A percentile compares a stretch with the other conserved stretches of the same genome.
Evolutionary conservation across 2,888 invertebrate species (phyloP).

Genomic region (Drosophila stalkeri): DNA sequence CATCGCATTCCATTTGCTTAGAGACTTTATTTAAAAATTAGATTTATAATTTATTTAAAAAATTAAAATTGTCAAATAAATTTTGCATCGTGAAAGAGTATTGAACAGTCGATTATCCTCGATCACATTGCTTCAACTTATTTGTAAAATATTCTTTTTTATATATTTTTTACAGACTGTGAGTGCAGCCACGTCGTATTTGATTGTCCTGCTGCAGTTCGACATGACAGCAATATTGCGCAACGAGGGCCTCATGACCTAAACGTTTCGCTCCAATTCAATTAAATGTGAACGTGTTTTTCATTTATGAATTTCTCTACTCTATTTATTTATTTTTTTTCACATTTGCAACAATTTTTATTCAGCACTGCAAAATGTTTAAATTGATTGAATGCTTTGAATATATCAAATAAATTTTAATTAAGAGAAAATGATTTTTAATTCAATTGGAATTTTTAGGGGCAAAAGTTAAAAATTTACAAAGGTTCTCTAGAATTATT

Average conservation of each 20-base stretch:
- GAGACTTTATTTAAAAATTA: too few relatives aligned
- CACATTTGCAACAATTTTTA: slow-evolving; percentile 7
- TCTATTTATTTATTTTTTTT: not conserved
- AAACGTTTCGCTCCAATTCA: slow-evolving; percentile 32
- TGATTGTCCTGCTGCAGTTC: slow-evolving; percentile 85
- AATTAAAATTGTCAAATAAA: not conserved
- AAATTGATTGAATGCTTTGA: not conserved
- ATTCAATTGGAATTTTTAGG: not conserved
- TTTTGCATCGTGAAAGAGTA: not conserved
- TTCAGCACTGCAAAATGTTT: slow-evolving; percentile 5
- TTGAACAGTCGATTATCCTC: not conserved
- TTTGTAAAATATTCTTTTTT: not conserved
- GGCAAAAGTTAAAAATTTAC: not conserved
- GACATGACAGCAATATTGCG: slow-evolving; percentile 83
- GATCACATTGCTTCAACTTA: not conserved
- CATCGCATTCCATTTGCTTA: too few relatives aligned
- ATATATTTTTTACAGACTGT: slow-evolving; percentile 77
- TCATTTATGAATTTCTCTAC: slow-evolving; percentile 6
- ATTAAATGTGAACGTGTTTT: slow-evolving; percentile 29
- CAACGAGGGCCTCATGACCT: slow-evolving; percentile 75
- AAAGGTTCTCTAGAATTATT: too few relatives aligned
- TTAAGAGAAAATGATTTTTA: not conserved
- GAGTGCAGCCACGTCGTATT: slow-evolving; percentile 85
- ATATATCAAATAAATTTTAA: not conserved
- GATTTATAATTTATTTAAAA: too few relatives aligned